A percentile compares a stretch with the other conserved stretches of the same genome.
These are phyloP conservation scores for Poeciliopsis prolifica DNA, from an alignment of 2,113 vertebrate species.

Conservation along the genomic window DNA sequence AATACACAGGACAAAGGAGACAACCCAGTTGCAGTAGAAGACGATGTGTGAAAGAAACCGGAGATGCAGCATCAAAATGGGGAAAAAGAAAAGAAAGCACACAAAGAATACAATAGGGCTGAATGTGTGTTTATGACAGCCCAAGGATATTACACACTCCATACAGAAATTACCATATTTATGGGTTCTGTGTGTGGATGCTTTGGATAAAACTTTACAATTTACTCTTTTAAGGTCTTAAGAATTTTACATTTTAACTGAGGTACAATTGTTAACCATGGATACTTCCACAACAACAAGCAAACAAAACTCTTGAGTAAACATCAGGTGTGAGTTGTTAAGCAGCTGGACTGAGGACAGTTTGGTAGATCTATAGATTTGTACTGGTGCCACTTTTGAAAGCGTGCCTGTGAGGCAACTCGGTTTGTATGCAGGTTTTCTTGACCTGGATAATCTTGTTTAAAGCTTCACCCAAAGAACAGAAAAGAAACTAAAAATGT, in stretches of 20 bases:
- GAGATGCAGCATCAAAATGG: conserved; percentile 23
- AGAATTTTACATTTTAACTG: background rate
- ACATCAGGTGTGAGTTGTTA: background rate
- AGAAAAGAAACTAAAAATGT: background rate
- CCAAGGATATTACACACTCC: background rate
- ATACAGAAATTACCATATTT: background rate
- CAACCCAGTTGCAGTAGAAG: background rate
- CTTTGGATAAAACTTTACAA: background rate
- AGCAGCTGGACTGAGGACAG: background rate
- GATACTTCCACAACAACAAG: background rate
- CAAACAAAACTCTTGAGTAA: background rate
- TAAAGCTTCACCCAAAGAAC: background rate
- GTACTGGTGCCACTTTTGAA: background rate
- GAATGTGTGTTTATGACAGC: background rate
- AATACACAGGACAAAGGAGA: background rate
- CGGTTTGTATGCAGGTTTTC: too few relatives aligned
- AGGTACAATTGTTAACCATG: background rate
- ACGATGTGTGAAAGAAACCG: conserved; percentile 6
- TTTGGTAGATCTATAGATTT: background rate
- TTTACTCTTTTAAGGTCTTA: background rate
- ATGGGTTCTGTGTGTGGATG: background rate
- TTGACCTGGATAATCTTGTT: too few relatives aligned
- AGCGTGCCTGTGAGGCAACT: background rate
- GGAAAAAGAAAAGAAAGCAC: background rate
- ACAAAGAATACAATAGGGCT: background rate